Base-by-base conservation (phyloP, 1,140 invertebrate species). In the Plectrocnemia conspersa region DNA sequence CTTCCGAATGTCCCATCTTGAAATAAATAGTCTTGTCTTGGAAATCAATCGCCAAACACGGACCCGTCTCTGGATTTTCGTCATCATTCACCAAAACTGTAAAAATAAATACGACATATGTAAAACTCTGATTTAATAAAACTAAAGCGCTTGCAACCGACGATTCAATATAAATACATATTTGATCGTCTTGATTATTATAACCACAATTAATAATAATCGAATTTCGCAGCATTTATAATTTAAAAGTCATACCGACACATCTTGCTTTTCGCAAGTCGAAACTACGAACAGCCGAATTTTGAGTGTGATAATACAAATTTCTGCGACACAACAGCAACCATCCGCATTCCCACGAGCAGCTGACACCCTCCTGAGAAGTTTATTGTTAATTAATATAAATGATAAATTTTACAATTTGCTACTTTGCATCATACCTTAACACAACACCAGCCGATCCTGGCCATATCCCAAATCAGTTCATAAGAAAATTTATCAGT, bases 221-320 rank as follows among this genome's bases (percentile, higher is more conserved):
- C 3, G 32, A 46, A 41, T 19, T 24, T 3, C 25, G 24, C 15
- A 27, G 11, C 11, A 49, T 56, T 38, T n/a, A 21, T 40, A 13
- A 29, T 38, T 53, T 42, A 52, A 19, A 42, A 10, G 38, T 64
- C 68, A 80, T 66, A 86, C 87, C 80, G 56, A 91, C 84, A 65
- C 79, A 88, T 64, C 83, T 78, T 5, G 87, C 88, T 78, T 92
- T 92, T 33, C 89, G 72, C 16, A 92, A 71, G 72, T 93, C 89
- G 47, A 86, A 75, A 25, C 78, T 77, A 76, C 76, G 3, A n/a
- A n/a, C n/a, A n/a, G n/a, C n/a, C n/a, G n/a, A n/a, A n/a, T n/a
- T n/a, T n/a, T n/a, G n/a, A n/a, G 21, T 24, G 27, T 45, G 42
- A 25, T 45, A 45, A 45, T 45, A 45, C 2, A 45, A 6, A 11